A percentile compares a stretch with the other conserved stretches of the same genome.
Evolutionary conservation across 2,797 vertebrate genomes (phyloP).

Genomic region (Fringilla coelebs): DNA sequence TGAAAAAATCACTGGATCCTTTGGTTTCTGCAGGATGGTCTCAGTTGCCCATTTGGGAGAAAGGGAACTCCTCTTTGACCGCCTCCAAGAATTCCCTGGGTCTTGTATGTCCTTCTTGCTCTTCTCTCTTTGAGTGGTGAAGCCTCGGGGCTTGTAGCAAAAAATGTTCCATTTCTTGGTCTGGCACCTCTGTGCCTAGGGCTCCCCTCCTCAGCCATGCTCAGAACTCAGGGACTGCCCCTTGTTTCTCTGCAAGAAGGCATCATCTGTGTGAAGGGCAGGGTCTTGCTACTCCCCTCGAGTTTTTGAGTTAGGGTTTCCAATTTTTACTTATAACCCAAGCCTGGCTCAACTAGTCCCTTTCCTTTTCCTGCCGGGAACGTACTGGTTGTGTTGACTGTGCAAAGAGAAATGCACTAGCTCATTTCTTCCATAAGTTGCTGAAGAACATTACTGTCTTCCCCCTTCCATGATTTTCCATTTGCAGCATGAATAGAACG

Average conservation of each 20-base stretch:
- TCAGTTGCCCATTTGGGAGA: not conserved
- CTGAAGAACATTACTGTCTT: not conserved
- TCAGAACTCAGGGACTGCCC: not conserved
- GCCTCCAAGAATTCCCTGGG: not conserved
- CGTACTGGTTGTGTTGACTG: not conserved
- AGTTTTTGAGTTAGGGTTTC: not conserved
- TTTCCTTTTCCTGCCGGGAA: not conserved
- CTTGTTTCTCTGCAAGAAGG: not conserved
- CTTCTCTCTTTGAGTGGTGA: not conserved
- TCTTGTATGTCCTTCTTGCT: accelerated
- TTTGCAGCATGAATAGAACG: not conserved
- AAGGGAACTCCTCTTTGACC: not conserved
- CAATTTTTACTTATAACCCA: not conserved
- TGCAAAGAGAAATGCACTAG: not conserved
- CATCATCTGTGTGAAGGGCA: not conserved
- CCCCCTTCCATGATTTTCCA: not conserved
- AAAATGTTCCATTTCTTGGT: not conserved
- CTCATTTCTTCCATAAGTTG: not conserved
- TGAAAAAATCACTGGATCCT: not conserved
- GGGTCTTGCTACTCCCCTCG: not conserved
- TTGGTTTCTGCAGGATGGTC: not conserved
- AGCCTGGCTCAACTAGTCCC: not conserved
- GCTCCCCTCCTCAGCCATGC: accelerated
- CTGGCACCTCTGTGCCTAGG: accelerated
- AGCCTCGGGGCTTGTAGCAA: not conserved